Base-by-base conservation (phyloP, 64 coral and sea anemone genomes). In the Actinia equina region DNA sequence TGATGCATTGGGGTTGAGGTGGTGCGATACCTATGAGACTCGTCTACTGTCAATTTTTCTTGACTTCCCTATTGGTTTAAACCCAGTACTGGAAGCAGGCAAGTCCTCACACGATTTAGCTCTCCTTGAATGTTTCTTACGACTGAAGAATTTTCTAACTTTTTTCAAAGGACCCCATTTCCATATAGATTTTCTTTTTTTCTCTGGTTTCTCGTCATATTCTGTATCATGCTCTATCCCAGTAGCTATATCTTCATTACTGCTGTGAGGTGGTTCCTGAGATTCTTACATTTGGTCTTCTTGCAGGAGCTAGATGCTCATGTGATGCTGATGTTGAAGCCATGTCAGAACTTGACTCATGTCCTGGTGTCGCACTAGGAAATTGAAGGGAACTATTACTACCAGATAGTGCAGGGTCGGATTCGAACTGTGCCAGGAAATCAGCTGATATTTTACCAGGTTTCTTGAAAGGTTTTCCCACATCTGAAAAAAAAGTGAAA, bases 91-190 rank as follows among this genome's bases (percentile, higher is more conserved):
- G 12, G 69, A 7, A 13, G 17, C 77, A 63, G 89, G 85, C 17
- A 92, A 71, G 26, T 87, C 85, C 51, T 92, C 90, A 92, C 84
- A 92, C 43, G 90, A 92, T n/a, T 92, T 92, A 16, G 86, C 79
- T 70, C 78, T 87, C 65, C 59, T 87, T 44, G 90, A 58, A 44
- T 57, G 70, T 71, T 92, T 92, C 79, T 83, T 92, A 20, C 85
- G 77, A 19, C 85, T 87, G 27, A 92, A 92, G 14, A 92, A 79
- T 82, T 62, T 92, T 76, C 61, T 82, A 84, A 92, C 71, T 42
- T 74, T 92, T 46, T 92, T 92, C 20, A 86, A 92, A 45, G 84
- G 84, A 65, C 77, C 78, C 84, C 84, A 87, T 46, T 92, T 92
- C 90, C 90, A 92, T 25, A 52, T 92, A 17, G 74, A 87, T 71